Percentiles rank a stretch among this genome's conserved stretches.
These are phyloP conservation scores for Manduca sexta DNA, from an alignment of 1,140 invertebrate species.

Conservation along the genomic window DNA sequence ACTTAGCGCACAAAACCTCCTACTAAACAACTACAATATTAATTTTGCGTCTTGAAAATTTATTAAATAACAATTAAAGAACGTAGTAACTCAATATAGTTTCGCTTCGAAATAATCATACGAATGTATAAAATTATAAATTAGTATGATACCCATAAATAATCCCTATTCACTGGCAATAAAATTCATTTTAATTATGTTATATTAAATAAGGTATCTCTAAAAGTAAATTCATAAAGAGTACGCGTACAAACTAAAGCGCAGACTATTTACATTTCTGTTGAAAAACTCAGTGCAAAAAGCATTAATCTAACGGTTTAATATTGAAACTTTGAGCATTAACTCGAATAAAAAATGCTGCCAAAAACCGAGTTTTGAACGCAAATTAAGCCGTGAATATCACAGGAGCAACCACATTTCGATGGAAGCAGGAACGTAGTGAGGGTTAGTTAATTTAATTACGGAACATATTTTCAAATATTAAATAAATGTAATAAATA, in stretches of 20 bases:
- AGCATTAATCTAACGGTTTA: conserved; percentile 3
- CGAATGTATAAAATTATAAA: too few species aligned
- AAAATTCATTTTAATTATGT: too few species aligned
- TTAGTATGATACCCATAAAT: too few species aligned
- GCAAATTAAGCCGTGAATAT: conserved; percentile 40
- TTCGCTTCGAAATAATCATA: too few species aligned
- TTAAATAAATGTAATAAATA: too few species aligned
- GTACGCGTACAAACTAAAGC: neutral
- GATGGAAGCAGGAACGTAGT: conserved; percentile 6
- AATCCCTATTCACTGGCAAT: too few species aligned
- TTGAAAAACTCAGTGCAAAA: neutral
- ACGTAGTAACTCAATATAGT: neutral
- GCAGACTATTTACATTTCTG: neutral
- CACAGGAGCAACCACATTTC: conserved; percentile 25
- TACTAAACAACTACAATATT: too few species aligned
- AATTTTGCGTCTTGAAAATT: too few species aligned
- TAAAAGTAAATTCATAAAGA: too few species aligned
- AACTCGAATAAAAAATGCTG: conserved; percentile 8
- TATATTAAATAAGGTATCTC: too few species aligned
- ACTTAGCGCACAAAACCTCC: too few species aligned
- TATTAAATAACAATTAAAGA: neutral
- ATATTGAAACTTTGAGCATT: conserved; percentile 6
- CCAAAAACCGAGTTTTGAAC: conserved; percentile 15
- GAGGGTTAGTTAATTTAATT: neutral
- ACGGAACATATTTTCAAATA: too few species aligned